Evolutionary conservation across 2,888 invertebrate genomes (phyloP), one percentile per base, ranked within the genome.

Genomic region (Agonum fuliginosum): DNA sequence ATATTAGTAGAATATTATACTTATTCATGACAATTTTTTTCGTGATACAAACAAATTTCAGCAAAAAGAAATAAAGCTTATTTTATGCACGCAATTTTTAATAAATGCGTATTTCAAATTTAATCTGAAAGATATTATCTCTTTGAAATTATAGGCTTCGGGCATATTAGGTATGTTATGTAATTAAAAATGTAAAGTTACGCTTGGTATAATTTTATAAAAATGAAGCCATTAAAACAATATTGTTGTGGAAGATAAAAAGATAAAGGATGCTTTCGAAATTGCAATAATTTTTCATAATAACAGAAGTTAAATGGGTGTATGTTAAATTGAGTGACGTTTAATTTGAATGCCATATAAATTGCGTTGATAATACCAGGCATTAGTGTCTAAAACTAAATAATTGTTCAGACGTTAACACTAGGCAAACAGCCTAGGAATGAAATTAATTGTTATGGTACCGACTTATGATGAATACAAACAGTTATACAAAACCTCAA

Each of bases 341-440:
- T 67, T 67, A 67, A 67, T 67, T 41, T 67, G 67, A 67, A 67
- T 67, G 41, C 67, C 67, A 67, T 67, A 67, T 67, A 67, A 67
- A 67, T 67, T 67, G 67, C 41, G 67, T 37, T 67, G 67, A 67
- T 67, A 67, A 67, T 67, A 67, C 67, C n/a, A 67, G 67, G 67
- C 67, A 67, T 67, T 67, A 67, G 37, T 67, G 67, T 67, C 67
- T 67, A 30, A 67, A 41, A 41, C 67, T 67, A 67, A 67, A 67
- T 67, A 67, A 67, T 67, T 67, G 67, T 67, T 67, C 22, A 67
- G 41, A 67, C 37, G 37, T 67, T 67, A 37, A 67, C 67, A 67
- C 37, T 67, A 67, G 41, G 67, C 22, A 67, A 67, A 67, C 67
- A 67, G 67, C 41, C 67, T 67, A 41, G 20, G 67, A 67, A 67